Conservation (phyloP, 2,797 vertebrate genomes). For the Catostomus latipinnis region DNA sequence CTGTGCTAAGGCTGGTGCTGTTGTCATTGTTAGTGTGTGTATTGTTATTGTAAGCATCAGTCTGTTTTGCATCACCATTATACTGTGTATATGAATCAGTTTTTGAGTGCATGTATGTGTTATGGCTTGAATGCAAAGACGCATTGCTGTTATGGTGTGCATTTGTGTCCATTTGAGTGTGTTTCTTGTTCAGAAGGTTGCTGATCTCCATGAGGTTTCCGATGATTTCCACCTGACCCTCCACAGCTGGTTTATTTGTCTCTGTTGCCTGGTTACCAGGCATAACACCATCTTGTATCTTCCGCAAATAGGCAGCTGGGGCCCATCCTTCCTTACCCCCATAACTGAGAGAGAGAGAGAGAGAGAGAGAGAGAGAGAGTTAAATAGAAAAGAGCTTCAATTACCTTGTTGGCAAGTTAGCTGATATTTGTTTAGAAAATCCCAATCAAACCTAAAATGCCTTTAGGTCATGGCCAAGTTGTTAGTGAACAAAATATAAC, state of each 20-base stretch:
- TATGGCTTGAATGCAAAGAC: not conserved
- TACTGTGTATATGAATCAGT: conserved; percentile 16
- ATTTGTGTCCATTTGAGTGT: conserved; percentile 78
- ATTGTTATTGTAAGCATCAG: conserved; percentile 12
- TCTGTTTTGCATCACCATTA: conserved; percentile 1
- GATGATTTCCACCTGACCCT: conserved; percentile 94
- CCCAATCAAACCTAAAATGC: too few species aligned
- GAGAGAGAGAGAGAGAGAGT: not conserved
- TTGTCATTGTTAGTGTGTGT: not conserved
- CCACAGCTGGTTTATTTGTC: conserved; percentile 18
- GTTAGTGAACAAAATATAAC: too few species aligned
- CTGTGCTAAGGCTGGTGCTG: conserved; percentile 5
- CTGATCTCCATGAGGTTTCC: conserved; percentile 99
- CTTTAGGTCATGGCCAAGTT: too few species aligned
- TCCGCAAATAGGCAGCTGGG: conserved; percentile 93
- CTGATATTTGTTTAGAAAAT: too few species aligned
- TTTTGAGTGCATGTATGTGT: conserved; percentile 21
- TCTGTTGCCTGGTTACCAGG: conserved; percentile 84
- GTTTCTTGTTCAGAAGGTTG: conserved; percentile 93
- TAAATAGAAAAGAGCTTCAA: not conserved
- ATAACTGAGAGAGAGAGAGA: conserved; percentile 76
- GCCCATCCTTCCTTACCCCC: conserved; percentile 96
- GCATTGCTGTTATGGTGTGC: conserved; percentile 67
- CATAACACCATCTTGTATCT: conserved; percentile 89
- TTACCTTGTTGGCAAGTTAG: too few species aligned